phyloP scores from a whole-genome alignment of 2,113 vertebrate genomes.

The Salvator merianae region DNA sequence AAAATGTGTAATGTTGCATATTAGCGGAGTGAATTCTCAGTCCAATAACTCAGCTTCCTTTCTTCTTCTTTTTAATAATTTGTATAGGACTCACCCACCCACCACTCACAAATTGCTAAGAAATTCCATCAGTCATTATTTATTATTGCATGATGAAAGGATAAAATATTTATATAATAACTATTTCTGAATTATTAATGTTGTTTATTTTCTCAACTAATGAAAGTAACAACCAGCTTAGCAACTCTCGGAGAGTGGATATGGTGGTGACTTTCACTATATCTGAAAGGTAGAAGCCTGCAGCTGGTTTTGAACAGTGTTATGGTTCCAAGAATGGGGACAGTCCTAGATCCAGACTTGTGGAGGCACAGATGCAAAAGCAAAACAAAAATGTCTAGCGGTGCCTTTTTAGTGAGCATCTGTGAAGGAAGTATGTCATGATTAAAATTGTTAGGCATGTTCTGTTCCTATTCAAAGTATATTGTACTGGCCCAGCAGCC shows the following conservation, averaged over 20 bases:
- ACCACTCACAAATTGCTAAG: not conserved
- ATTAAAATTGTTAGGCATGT: not conserved
- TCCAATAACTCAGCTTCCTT: not conserved
- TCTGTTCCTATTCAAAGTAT: no score
- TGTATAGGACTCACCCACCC: not conserved
- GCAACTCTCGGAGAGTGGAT: not conserved
- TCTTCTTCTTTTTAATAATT: not conserved
- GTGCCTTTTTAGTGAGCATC: not conserved
- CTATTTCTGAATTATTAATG: slow-evolving; percentile 19
- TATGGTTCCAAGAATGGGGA: not conserved
- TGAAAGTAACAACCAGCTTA: not conserved
- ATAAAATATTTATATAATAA: slow-evolving; percentile 26
- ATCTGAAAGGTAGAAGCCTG: not conserved
- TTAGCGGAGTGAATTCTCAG: slow-evolving; percentile 18
- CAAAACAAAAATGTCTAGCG: not conserved
- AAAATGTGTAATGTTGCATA: slow-evolving; percentile 25
- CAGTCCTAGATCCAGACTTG: not conserved
- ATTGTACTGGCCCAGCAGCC: no score
- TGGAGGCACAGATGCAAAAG: not conserved
- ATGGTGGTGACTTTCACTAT: no score
- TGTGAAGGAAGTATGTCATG: not conserved
- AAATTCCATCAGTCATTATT: not conserved
- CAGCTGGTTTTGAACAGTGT: not conserved
- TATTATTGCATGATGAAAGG: not conserved
- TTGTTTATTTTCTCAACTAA: slow-evolving; percentile 27